A percentile compares a stretch with the other conserved stretches of the same genome.
These are phyloP conservation scores for Eurosta solidaginis DNA, from an alignment of 1,140 invertebrate genomes.

Conservation along the genomic window DNA sequence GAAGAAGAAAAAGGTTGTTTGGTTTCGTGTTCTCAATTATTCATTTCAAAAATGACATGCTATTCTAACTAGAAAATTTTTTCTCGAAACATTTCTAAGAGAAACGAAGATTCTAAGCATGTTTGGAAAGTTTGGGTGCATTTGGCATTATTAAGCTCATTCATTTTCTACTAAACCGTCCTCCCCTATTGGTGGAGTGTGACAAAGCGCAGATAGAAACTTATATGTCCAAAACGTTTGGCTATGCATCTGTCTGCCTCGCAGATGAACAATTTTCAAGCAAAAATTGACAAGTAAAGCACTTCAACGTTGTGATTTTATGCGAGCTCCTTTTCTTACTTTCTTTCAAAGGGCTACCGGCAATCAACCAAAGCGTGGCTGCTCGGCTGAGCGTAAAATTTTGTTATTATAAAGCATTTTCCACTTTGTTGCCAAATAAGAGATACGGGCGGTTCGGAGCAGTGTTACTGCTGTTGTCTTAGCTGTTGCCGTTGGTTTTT, in stretches of 20 bases:
- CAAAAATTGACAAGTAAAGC: neutral
- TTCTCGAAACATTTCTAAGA: too few relatives aligned
- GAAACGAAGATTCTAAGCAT: too few relatives aligned
- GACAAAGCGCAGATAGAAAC: neutral
- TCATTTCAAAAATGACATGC: too few relatives aligned
- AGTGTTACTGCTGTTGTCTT: neutral
- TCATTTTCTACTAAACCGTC: too few relatives aligned
- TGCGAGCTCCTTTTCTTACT: neutral
- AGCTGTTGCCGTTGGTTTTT: neutral
- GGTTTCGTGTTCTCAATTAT: too few relatives aligned
- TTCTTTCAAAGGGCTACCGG: too few relatives aligned
- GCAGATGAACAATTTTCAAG: neutral
- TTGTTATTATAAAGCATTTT: conserved; percentile 58
- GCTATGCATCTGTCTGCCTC: neutral
- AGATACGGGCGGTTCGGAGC: conserved; percentile 36
- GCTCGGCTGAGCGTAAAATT: conserved; percentile 32
- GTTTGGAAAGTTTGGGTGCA: too few relatives aligned
- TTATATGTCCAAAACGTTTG: neutral
- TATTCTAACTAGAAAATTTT: too few relatives aligned
- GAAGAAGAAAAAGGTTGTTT: too few relatives aligned
- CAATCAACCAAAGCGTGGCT: neutral
- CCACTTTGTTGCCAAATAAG: conserved; percentile 58
- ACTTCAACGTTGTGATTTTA: neutral
- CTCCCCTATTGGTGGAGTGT: neutral
- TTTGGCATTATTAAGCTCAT: too few relatives aligned